Evolutionary conservation across 2,113 vertebrate genomes (phyloP).

Genomic region (Clinocottus analis): DNA sequence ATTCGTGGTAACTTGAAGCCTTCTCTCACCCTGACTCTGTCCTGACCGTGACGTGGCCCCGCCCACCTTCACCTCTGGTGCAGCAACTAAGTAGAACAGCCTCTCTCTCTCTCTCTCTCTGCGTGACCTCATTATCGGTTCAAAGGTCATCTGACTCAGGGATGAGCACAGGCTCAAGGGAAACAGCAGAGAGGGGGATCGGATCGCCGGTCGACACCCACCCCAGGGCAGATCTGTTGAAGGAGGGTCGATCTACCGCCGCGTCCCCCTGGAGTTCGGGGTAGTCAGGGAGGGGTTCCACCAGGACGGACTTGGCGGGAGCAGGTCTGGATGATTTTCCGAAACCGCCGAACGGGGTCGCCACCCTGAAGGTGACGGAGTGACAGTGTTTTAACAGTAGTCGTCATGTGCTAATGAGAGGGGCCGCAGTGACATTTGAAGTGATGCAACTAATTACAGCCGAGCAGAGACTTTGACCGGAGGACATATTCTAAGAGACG

Average conservation of each 20-base stretch:
- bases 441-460: conserved; percentile 54
- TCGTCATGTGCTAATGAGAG: conserved; percentile 43
- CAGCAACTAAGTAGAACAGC: conserved; percentile 37
- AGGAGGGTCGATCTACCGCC: conserved; percentile 86
- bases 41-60: conserved; percentile 18
- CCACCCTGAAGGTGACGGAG: conserved; percentile 86
- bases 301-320: conserved; percentile 85
- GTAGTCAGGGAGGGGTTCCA: conserved; percentile 84
- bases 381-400: conserved; percentile 38
- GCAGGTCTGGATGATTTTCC: conserved; percentile 86
- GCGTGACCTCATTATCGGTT: conserved; percentile 64
- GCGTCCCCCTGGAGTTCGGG: conserved; percentile 82
- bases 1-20: conserved; percentile 10
- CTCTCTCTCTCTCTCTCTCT: conserved; percentile 42
- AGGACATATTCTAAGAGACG: conserved; percentile 21
- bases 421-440: conserved; percentile 54
- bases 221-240: conserved; percentile 94
- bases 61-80: conserved; percentile 31
- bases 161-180: conserved; percentile 76
- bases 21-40: conserved; percentile 35
- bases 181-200: conserved; percentile 77
- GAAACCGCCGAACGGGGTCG: conserved; percentile 95
- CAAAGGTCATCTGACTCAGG: conserved; percentile 97
- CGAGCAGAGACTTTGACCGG: conserved; percentile 26
- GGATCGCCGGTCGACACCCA: conserved; percentile 86